A percentile compares a stretch with the other conserved stretches of the same genome.
Evolutionary conservation across 2,113 vertebrate species (phyloP).

Genomic region (Excalfactoria chinensis): DNA sequence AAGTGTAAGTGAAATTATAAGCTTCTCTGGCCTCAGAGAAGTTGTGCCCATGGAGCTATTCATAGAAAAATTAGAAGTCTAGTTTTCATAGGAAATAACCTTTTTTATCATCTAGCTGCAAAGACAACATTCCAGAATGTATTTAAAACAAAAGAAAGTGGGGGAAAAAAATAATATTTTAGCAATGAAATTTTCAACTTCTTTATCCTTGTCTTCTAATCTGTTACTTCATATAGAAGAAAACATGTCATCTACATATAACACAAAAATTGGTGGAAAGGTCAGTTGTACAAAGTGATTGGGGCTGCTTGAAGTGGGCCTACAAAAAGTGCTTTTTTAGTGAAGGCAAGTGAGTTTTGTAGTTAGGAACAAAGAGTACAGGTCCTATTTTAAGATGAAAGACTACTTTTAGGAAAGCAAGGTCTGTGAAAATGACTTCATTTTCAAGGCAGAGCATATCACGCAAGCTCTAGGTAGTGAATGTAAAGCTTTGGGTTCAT

Average conservation of each 20-base stretch:
- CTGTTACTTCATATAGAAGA: background rate
- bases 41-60: background rate
- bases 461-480: background rate
- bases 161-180: background rate
- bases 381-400: background rate
- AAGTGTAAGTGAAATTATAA: background rate
- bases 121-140: background rate
- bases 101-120: background rate
- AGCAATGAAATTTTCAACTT: background rate
- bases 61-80: background rate
- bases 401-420: background rate
- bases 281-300: background rate
- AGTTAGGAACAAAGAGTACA: background rate
- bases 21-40: background rate
- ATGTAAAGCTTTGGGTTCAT: background rate
- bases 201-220: background rate
- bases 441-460: background rate
- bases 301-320: background rate
- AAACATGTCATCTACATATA: background rate
- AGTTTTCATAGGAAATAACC: background rate
- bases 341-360: background rate
- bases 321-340: background rate
- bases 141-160: background rate
- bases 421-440: background rate
- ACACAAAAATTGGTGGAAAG: background rate